Percentiles rank a stretch among this genome's conserved stretches.
Evolutionary conservation across 1,140 invertebrate species (phyloP).

Genomic region (Solen grandis): DNA sequence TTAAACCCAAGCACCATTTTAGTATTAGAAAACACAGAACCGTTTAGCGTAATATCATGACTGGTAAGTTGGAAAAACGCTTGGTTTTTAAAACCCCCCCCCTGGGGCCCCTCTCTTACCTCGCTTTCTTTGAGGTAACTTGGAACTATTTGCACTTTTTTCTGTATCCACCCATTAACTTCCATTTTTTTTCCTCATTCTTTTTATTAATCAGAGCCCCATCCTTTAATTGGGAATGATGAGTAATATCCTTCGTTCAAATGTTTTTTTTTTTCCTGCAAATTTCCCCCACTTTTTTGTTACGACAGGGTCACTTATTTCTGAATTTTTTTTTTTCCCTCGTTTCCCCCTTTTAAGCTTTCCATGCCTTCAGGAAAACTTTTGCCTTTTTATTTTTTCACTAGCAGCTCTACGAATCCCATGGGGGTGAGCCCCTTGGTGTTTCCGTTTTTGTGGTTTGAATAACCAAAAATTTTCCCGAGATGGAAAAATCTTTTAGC

Average conservation of each 20-base stretch:
- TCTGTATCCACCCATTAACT: too few species aligned
- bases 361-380: conserved; percentile 90
- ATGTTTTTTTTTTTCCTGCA: conserved; percentile 88
- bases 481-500: conserved; percentile 67
- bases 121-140: too few species aligned
- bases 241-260: conserved; percentile 87
- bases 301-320: conserved; percentile 79
- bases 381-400: conserved; percentile 90
- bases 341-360: conserved; percentile 89
- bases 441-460: conserved; percentile 23
- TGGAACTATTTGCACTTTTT: too few species aligned
- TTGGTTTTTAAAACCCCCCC: too few species aligned
- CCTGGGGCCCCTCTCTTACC: too few species aligned
- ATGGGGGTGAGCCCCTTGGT: conserved; percentile 39
- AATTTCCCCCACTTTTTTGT: conserved; percentile 86
- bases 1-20: conserved; percentile 52
- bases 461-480: conserved; percentile 10
- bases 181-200: too few species aligned
- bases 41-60: too few species aligned
- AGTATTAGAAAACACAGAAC: background rate
- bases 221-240: background rate
- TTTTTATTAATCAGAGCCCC: too few species aligned
- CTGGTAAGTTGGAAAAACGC: background rate
- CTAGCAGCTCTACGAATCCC: conserved; percentile 87
- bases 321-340: conserved; percentile 85